These are phyloP conservation scores for Hypocryptadius cinnamomeus DNA, from an alignment of 2,113 vertebrate species.

Conservation along the genomic window DNA sequence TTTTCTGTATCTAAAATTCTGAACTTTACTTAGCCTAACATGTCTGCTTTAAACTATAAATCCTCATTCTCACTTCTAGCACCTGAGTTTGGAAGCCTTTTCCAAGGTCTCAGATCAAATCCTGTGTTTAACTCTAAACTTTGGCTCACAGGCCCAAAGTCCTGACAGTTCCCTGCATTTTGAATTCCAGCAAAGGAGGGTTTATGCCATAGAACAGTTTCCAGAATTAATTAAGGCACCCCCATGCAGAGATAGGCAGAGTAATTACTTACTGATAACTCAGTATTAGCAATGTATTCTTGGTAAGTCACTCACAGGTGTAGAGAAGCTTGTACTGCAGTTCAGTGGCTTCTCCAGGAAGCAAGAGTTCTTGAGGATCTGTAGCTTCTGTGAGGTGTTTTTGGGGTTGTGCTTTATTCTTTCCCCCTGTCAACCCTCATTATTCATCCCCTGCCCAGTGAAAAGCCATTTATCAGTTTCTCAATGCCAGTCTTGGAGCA, in stretches of 20 bases:
- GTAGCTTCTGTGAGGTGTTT: not conserved
- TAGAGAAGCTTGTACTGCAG: not conserved
- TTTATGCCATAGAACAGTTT: not conserved
- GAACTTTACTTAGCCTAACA: not conserved
- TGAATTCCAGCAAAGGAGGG: fast-evolving
- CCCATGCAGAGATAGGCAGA: not conserved
- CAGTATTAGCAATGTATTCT: not conserved
- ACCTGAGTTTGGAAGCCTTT: not conserved
- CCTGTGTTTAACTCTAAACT: not conserved
- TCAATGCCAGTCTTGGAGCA: not conserved
- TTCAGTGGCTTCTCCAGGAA: not conserved
- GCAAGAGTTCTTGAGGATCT: not conserved
- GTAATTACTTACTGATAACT: not conserved
- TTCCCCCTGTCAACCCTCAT: not conserved
- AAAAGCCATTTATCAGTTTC: not conserved
- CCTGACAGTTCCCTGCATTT: not conserved
- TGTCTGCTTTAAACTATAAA: not conserved
- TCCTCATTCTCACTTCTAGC: not conserved
- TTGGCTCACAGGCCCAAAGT: not conserved
- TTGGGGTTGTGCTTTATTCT: not conserved
- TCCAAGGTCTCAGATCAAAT: not conserved
- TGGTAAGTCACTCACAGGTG: too few species aligned
- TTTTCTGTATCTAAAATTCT: not conserved
- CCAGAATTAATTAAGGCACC: not conserved
- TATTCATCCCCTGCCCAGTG: not conserved